Evolutionary conservation across 2,113 vertebrate genomes (phyloP), one percentile per base, ranked within the genome.

Genomic region (Pantherophis guttatus): DNA sequence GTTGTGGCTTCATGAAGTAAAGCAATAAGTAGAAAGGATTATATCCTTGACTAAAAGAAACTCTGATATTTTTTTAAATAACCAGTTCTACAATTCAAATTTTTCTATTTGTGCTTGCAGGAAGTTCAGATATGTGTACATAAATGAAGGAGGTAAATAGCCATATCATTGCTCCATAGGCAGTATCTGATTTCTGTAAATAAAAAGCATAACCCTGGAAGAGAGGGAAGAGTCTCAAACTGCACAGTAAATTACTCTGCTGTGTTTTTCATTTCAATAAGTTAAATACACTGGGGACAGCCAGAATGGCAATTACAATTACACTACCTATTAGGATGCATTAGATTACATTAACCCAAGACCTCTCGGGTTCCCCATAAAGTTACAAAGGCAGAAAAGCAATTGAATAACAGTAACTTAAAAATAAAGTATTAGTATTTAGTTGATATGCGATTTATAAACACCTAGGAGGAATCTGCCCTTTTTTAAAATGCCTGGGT

Each of bases 271-370:
- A 97, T 96, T 96, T 95, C 93, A 93, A 94, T 94, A 93, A 95
- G 94, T 94, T 96, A 96, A 97, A 96, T 54, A 81, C 96, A 94
- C 96, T 94, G 90, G 95, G 95, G 96, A 95, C 88, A 96, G 93
- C 94, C 95, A 96, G 95, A 96, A 96, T 94, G 92, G 95, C 96
- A 97, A 96, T 94, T 95, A 95, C 94, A 97, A 97, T 97, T 96
- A 97, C 93, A 94, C 93, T 96, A 44, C 93, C 90, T 94, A 97
- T 97, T 97, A 96, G 95, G 94, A 96, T 95, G 95, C 95, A 96
- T 96, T 97, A 97, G 95, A 96, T 93, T 93, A 96, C 96, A 96
- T 97, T 97, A 97, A 96, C 95, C 96, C 96, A 96, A 95, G 96
- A 95, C 95, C 94, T 96, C 95, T 95, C 93, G 75, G 94, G 95